Base-by-base conservation (phyloP, 2,113 vertebrate species). In the Periophthalmus modestus region DNA sequence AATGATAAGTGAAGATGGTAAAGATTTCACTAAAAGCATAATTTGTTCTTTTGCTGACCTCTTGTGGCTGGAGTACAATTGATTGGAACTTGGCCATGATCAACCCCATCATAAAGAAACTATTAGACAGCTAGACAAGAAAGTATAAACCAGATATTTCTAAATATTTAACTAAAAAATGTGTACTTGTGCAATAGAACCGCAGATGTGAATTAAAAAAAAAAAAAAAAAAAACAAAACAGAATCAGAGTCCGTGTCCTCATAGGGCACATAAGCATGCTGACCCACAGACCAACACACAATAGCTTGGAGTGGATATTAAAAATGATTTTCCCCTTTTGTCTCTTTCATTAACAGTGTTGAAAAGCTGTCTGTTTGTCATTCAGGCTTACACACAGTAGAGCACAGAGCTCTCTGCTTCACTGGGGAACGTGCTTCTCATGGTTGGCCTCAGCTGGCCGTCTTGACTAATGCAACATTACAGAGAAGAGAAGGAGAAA, bases 271-370 rank as follows among this genome's bases (percentile, higher is more conserved):
- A 34, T 47, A 52, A 46, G 67, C 73, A 74, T 43, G 71, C 72
- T 73, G 61, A 73, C 33, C 67, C 33, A 48, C 47, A 18, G 7
- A 50, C 62, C 46, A 19, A 46, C 68, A 68, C 33, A 72, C 62
- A 78, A 62, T 19, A 54, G 68, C 69, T 18, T 59, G 57, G 78
- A 84, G 75, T 82, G 77, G 80, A 89, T 88, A 90, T 89, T 88
- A 85, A 87, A 92, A 86, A 86, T 84, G 28, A 82, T 83, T 90
- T 90, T 84, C 82, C 47, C 78, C 65, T 85, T 85, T 89, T 87
- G 86, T 92, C 83, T 87, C 84, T 90, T 91, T 92, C 88, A 92
- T 91, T 90, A 91, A 86, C 78, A 83, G 86, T 89, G 89, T 87
- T 91, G 88, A 92, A 92, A 90, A 87, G 85, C 74, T 76, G 47